Conservation (phyloP, 2,113 vertebrate genomes). For the Hemichromis elongatus region DNA sequence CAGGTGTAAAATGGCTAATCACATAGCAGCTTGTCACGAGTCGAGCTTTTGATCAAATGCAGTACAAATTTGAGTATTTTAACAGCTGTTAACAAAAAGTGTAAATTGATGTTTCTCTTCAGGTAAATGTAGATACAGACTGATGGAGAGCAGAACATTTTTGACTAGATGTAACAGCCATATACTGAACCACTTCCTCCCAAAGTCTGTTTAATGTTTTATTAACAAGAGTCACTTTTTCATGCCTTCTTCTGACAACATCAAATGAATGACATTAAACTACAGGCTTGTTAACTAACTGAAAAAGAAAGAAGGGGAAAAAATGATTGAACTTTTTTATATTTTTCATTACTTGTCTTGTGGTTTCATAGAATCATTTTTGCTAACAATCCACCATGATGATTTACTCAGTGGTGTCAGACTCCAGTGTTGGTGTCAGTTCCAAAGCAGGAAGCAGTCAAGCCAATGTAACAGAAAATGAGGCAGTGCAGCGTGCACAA, state of each 20-base stretch:
- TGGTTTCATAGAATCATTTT: not conserved
- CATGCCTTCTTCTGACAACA: not conserved
- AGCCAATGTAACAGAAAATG: not conserved
- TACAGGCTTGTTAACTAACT: not conserved
- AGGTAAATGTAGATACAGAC: not conserved
- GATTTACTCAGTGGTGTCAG: not conserved
- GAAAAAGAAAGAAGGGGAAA: not conserved
- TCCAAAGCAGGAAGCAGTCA: not conserved
- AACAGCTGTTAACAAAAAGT: not conserved
- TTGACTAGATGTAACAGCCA: not conserved
- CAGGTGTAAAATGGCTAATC: not conserved
- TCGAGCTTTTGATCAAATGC: not conserved
- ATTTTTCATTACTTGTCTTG: not conserved
- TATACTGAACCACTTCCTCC: not conserved
- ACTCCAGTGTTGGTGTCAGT: not conserved
- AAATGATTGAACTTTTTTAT: no score
- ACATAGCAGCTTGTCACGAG: not conserved
- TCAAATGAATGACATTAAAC: not conserved
- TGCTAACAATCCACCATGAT: not conserved
- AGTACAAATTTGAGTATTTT: not conserved
- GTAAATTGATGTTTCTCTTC: not conserved
- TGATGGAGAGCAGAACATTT: not conserved
- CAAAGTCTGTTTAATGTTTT: not conserved
- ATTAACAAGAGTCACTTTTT: not conserved
- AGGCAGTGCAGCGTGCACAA: not conserved